Evolutionary conservation across 2,888 invertebrate species (phyloP).

Genomic region (Melanostoma mellinum): DNA sequence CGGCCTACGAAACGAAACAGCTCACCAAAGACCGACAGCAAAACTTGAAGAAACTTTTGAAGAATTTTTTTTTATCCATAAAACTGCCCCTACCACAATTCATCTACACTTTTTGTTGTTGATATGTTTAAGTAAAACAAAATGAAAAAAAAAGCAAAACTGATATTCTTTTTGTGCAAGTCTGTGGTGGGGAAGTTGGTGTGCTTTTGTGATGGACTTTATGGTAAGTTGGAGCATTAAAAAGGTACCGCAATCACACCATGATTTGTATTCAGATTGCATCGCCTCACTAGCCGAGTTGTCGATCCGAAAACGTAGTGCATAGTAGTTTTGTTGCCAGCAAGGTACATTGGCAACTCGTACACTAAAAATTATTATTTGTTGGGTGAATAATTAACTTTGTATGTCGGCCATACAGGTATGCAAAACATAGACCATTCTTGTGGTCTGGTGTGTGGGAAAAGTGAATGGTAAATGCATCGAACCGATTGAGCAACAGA

Average conservation of each 20-base stretch:
- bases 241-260: slow-evolving; percentile 60
- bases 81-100: slow-evolving; percentile 52
- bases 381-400: slow-evolving; percentile 4
- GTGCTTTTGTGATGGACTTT: slow-evolving; percentile 47
- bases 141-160: slow-evolving; percentile 13
- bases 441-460: slow-evolving; percentile 12
- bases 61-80: slow-evolving; percentile 53
- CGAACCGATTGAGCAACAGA: slow-evolving; percentile 14
- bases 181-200: slow-evolving; percentile 48
- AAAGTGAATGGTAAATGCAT: slow-evolving; percentile 55
- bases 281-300: slow-evolving; percentile 34
- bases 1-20: slow-evolving; percentile 36
- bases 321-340: neutral
- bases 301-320: slow-evolving; percentile 12
- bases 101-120: neutral
- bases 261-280: slow-evolving; percentile 65
- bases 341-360: slow-evolving; percentile 16
- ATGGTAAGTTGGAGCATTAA: slow-evolving; percentile 57
- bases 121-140: slow-evolving; percentile 13
- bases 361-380: neutral
- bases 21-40: slow-evolving; percentile 49
- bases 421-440: neutral
- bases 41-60: slow-evolving; percentile 67
- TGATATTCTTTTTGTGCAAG: slow-evolving; percentile 9
- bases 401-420: neutral